phyloP scores from a whole-genome alignment of 2,888 invertebrate genomes.

The Idaea straminata region DNA sequence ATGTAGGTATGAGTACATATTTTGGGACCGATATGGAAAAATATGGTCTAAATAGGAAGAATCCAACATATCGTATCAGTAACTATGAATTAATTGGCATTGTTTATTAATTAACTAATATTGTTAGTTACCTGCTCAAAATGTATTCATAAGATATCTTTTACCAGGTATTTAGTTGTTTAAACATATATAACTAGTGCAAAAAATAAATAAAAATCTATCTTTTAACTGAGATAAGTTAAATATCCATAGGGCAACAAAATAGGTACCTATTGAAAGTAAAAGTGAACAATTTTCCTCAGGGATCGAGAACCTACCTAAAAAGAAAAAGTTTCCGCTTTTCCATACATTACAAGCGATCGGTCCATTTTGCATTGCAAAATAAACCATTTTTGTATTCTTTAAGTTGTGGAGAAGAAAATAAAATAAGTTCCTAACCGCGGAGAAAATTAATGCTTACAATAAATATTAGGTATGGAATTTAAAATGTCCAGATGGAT shows the following conservation, averaged over 20 bases:
- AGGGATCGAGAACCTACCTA: background rate
- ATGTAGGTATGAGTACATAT: too few species aligned
- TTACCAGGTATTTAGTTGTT: too few species aligned
- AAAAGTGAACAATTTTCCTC: background rate
- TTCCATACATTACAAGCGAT: slow-evolving; percentile 1
- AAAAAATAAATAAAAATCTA: background rate
- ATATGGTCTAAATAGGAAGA: too few species aligned
- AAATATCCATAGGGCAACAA: background rate
- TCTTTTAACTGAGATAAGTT: background rate
- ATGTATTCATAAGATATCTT: too few species aligned
- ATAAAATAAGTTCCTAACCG: background rate
- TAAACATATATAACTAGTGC: too few species aligned
- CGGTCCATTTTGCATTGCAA: background rate
- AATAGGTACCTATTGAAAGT: background rate
- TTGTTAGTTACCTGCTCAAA: too few species aligned
- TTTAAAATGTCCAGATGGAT: background rate
- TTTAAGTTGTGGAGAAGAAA: background rate
- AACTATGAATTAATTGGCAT: background rate
- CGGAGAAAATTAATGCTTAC: background rate
- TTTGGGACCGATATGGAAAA: too few species aligned
- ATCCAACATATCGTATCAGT: too few species aligned
- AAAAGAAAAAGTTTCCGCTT: slow-evolving; percentile 1
- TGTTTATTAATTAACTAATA: too few species aligned
- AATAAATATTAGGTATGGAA: background rate
- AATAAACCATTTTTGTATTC: background rate